Evolutionary conservation across 2,797 vertebrate species (phyloP).

Genomic region (Bradypodion pumilum): DNA sequence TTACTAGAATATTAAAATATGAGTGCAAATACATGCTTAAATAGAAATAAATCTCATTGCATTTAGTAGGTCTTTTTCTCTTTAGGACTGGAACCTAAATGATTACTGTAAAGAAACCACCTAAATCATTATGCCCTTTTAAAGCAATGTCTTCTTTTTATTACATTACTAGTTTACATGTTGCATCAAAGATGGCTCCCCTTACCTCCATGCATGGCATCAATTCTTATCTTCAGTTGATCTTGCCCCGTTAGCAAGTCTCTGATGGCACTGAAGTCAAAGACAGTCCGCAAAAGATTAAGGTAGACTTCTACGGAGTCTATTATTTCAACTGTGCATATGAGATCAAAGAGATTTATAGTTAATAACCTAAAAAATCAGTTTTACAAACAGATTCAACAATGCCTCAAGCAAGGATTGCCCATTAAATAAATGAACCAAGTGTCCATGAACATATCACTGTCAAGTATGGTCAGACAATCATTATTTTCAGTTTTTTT

Average conservation of each 20-base stretch:
- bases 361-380: constrained; percentile 7
- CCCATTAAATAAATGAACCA: neutral
- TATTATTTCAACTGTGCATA: constrained; percentile 91
- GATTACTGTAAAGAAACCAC: neutral
- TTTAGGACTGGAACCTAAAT: neutral
- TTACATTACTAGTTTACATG: neutral
- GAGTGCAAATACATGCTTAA: neutral
- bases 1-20: neutral
- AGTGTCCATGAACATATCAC: neutral
- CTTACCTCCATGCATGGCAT: constrained; percentile 97
- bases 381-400: neutral
- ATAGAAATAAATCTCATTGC: neutral
- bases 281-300: constrained; percentile 90
- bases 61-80: neutral
- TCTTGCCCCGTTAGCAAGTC: constrained; percentile 90
- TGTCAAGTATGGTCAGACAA: neutral
- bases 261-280: constrained; percentile 93
- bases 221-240: constrained; percentile 94
- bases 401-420: neutral
- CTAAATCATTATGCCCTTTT: neutral
- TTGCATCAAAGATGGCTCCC: neutral
- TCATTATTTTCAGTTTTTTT: neutral
- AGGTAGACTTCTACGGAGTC: constrained; percentile 98
- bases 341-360: constrained; percentile 7
- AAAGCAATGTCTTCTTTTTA: neutral